A percentile compares a stretch with the other conserved stretches of the same genome.
These are phyloP conservation scores for Chelonia mydas DNA, from an alignment of 2,797 vertebrate genomes.

Conservation along the genomic window DNA sequence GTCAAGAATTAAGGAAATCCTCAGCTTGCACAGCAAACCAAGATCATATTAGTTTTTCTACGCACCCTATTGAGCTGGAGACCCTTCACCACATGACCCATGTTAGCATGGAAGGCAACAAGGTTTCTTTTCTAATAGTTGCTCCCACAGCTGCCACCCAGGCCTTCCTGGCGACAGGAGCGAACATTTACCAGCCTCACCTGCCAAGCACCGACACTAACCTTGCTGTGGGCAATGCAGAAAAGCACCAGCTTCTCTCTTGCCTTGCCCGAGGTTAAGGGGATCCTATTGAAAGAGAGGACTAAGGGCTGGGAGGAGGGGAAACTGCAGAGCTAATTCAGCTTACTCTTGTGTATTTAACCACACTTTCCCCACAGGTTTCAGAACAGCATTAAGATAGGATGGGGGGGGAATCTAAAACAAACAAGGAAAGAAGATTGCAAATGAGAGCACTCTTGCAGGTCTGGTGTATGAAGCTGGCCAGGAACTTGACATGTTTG, in stretches of 20 bases:
- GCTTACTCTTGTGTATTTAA: not conserved
- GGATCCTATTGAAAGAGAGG: fast-evolving
- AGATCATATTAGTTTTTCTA: fast-evolving
- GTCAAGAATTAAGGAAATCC: fast-evolving
- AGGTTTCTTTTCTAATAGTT: not conserved
- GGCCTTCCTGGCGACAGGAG: fast-evolving
- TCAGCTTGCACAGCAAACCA: not conserved
- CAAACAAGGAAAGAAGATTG: fast-evolving
- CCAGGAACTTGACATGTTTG: not conserved
- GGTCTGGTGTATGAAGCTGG: not conserved
- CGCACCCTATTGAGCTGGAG: not conserved
- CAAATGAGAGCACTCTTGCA: not conserved
- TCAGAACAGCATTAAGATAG: not conserved
- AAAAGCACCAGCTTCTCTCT: not conserved
- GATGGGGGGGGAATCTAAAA: fast-evolving
- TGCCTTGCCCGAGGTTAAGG: not conserved
- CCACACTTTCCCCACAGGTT: fast-evolving
- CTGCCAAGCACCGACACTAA: fast-evolving
- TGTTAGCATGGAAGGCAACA: not conserved
- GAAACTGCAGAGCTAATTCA: fast-evolving
- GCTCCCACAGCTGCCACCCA: fast-evolving
- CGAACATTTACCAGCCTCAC: not conserved
- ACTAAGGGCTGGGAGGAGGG: fast-evolving
- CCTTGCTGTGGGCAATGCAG: fast-evolving
- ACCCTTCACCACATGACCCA: not conserved